Percentiles rank a stretch among this genome's conserved stretches.
Evolutionary conservation across 2,113 vertebrate genomes (phyloP).

Genomic region (Microcebus jonahi): DNA sequence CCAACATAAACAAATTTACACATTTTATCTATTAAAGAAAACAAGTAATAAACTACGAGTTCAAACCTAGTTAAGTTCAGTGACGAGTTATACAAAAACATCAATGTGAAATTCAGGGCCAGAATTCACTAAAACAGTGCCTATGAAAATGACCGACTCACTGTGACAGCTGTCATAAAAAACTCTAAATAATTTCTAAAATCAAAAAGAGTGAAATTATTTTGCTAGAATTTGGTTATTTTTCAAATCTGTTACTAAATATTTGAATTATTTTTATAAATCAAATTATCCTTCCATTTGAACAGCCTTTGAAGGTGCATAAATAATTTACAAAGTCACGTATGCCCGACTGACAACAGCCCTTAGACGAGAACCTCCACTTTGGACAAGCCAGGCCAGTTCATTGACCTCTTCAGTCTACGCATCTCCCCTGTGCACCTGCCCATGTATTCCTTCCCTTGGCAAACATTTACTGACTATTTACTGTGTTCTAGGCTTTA

Average conservation of each 20-base stretch:
- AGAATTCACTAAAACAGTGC: neutral
- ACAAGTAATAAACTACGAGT: neutral
- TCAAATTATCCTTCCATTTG: neutral
- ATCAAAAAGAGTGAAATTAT: neutral
- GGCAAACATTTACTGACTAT: neutral
- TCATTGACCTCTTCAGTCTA: neutral
- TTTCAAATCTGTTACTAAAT: neutral
- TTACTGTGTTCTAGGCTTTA: neutral
- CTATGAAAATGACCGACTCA: neutral
- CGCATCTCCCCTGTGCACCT: neutral
- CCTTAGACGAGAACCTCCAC: neutral
- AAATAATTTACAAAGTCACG: neutral
- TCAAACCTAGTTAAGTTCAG: slow-evolving; percentile 3
- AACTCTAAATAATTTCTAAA: neutral
- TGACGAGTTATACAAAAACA: neutral
- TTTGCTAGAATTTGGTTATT: neutral
- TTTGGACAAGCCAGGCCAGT: neutral
- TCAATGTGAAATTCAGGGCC: neutral
- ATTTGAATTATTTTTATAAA: slow-evolving; percentile 19
- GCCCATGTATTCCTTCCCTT: neutral
- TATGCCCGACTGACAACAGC: neutral
- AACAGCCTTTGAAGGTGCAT: neutral
- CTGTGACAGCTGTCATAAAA: neutral
- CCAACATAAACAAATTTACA: neutral
- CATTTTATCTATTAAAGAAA: neutral